Percentiles rank a stretch among this genome's conserved stretches.
phyloP scores from a whole-genome alignment of 2,888 invertebrate species.

The Meliscaeva auricollis region DNA sequence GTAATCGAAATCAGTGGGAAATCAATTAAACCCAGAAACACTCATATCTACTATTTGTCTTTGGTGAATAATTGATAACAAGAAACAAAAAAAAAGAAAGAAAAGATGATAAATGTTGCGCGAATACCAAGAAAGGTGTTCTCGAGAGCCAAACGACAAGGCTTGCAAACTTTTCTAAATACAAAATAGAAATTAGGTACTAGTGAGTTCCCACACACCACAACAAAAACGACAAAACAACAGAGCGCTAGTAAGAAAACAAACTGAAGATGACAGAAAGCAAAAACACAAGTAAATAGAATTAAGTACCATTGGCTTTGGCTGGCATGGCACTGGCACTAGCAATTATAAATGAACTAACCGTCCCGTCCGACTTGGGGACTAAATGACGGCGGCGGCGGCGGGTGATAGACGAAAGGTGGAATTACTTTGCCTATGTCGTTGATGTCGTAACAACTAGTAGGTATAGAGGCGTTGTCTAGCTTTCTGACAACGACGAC shows the following conservation, averaged over 20 bases:
- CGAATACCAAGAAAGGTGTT: conserved; percentile 6
- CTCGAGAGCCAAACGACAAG: too few species aligned
- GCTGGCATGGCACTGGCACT: conserved; percentile 49
- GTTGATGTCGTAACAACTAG: conserved; percentile 72
- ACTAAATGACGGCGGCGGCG: neutral
- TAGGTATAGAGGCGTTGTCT: conserved; percentile 67
- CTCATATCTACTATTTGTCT: conserved; percentile 17
- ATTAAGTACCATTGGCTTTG: conserved; percentile 68
- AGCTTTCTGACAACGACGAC: conserved; percentile 42
- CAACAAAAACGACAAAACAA: neutral
- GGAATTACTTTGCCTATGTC: conserved; percentile 73
- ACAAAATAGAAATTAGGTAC: neutral
- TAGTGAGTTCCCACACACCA: conserved; percentile 24
- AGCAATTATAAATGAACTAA: conserved; percentile 63
- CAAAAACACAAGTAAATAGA: conserved; percentile 65
- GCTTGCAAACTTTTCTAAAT: conserved; percentile 7
- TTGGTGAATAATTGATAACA: conserved; percentile 58
- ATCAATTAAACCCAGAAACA: conserved; percentile 27
- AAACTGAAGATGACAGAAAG: conserved; percentile 23
- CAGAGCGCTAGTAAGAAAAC: conserved; percentile 5
- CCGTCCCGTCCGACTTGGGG: neutral
- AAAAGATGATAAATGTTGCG: neutral
- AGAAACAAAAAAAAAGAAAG: conserved; percentile 35
- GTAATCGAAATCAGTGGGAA: conserved; percentile 34
- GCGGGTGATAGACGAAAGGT: conserved; percentile 47